Base-by-base conservation (phyloP, 1,140 invertebrate genomes). In the Scaptomyza montana region DNA sequence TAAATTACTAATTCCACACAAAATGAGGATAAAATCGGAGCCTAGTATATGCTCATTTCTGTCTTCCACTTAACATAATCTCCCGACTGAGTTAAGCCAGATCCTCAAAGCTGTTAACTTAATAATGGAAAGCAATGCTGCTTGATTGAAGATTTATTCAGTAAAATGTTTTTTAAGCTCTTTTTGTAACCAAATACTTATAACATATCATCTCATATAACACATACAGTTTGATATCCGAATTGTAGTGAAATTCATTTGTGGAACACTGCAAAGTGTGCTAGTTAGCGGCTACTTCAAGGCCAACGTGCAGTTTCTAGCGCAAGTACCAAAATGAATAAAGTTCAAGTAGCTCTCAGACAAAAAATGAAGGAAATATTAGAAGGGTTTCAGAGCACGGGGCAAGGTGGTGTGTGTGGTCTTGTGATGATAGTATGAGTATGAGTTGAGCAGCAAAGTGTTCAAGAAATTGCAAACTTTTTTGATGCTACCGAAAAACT, bases 401-500 rank as follows among this genome's bases (percentile, higher is more conserved):
- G 19, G 45, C 7, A 8, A 10, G 19, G 12, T 7, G 0, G n/a
- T 56, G 12, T 41, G 39, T 4, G 8, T 25, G 41, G 10, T 33
- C 7, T 33, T 33, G 30, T 25, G 12, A 3, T 13, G 12, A 7
- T 2, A 21, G n/a, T n/a, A n/a, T n/a, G n/a, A n/a, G n/a, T n/a
- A n/a, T n/a, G n/a, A n/a, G n/a, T n/a, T n/a, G n/a, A 16, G 19
- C 5, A 30, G 43, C 54, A 82, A 82, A 77, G 69, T 84, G 76
- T 89, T 74, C 72, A 89, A 87, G 84, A 89, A 87, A 87, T 84
- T 74, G 85, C 85, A 89, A 89, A 89, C 78, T 90, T 90, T 57
- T 86, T 77, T 90, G 89, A 90, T 90, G 89, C 89, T 79, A 80
- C 78, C 72, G 69, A 81, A 90, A 90, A 90, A 90, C 89, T 90